Conservation (phyloP, 2,797 vertebrate species). For the Lacerta viridis region DNA sequence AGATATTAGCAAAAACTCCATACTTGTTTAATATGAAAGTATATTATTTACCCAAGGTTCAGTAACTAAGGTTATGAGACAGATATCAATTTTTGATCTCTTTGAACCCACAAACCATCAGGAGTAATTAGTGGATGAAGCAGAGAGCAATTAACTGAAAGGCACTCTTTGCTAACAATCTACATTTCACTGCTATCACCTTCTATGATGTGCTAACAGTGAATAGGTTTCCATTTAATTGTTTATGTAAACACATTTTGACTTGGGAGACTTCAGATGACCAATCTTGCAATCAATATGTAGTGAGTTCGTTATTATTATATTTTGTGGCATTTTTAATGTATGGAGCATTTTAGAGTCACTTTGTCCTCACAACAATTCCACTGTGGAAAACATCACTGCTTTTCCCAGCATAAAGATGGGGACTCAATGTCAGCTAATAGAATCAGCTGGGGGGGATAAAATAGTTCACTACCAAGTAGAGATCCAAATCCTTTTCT, state of each 20-base stretch:
- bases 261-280: conserved; percentile 1
- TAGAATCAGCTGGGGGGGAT: not conserved
- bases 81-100: conserved; percentile 54
- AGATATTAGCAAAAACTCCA: not conserved
- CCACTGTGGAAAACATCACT: not conserved
- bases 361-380: not conserved
- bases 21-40: conserved; percentile 40
- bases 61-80: conserved; percentile 46
- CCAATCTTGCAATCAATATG: conserved; percentile 6
- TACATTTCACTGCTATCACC: not conserved
- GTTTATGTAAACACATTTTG: not conserved
- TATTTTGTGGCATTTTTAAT: not conserved
- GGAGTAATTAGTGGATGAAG: conserved; percentile 44
- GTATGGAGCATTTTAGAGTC: not conserved
- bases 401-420: not conserved
- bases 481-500: not conserved
- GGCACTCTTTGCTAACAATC: conserved; percentile 42
- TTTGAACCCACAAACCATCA: conserved; percentile 50
- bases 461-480: not conserved
- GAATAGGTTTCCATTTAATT: conserved; percentile 34
- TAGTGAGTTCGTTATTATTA: conserved; percentile 1
- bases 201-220: fast-evolving
- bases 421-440: not conserved
- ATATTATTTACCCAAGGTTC: conserved; percentile 14
- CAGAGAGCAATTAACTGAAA: conserved; percentile 61